Conservation (phyloP, 1,140 invertebrate species). For the Acarapis woodi region DNA sequence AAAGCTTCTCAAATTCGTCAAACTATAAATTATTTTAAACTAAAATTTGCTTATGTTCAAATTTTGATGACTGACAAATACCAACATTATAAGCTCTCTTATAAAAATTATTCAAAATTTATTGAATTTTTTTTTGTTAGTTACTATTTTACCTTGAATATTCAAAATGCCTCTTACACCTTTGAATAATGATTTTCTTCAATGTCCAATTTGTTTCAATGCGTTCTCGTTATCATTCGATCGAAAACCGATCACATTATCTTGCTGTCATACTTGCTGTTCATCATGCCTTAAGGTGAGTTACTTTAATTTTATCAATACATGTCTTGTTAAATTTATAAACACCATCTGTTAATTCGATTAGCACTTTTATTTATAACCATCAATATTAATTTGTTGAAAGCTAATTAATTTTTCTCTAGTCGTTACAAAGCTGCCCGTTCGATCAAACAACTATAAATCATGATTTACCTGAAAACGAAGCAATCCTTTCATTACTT, state of each 20-base stretch:
- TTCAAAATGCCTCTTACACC: background rate
- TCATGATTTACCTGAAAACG: conserved; percentile 4
- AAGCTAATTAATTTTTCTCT: background rate
- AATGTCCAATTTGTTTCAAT: conserved; percentile 5
- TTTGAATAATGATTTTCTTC: background rate
- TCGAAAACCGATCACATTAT: conserved; percentile 3
- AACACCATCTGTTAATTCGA: background rate
- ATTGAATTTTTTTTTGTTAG: too few relatives aligned
- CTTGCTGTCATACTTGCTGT: conserved; percentile 5
- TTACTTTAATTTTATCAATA: background rate
- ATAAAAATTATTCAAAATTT: too few relatives aligned
- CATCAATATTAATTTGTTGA: background rate
- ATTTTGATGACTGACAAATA: too few relatives aligned
- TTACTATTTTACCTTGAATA: too few relatives aligned
- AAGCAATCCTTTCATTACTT: conserved; percentile 2
- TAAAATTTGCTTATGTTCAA: too few relatives aligned
- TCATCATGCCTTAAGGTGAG: conserved; percentile 3
- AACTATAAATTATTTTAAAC: too few relatives aligned
- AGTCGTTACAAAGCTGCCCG: conserved; percentile 4
- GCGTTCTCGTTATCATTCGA: background rate
- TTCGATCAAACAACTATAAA: conserved; percentile 4
- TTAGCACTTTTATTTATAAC: background rate
- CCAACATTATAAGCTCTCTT: too few relatives aligned
- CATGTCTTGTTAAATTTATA: background rate
- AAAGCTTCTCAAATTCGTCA: too few relatives aligned